A percentile compares a stretch with the other conserved stretches of the same genome.
These are phyloP conservation scores for Thamnaconus septentrionalis DNA, from an alignment of 2,113 vertebrate species.

Conservation along the genomic window DNA sequence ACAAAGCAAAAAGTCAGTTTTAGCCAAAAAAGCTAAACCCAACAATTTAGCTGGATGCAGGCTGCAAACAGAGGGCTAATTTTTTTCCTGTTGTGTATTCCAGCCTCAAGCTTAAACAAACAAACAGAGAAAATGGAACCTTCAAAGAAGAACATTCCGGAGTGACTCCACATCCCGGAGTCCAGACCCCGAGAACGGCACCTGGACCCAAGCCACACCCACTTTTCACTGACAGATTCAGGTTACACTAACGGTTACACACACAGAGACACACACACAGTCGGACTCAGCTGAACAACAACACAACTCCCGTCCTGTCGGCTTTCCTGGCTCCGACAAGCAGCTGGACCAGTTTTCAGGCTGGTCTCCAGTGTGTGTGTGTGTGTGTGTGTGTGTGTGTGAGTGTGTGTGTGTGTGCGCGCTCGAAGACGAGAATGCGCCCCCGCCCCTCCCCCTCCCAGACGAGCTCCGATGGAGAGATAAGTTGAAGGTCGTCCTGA, in stretches of 20 bases:
- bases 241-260: conserved; percentile 2
- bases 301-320: conserved; percentile 19
- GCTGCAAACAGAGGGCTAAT: too few relatives aligned
- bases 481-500: conserved; percentile 76
- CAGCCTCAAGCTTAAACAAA: neutral
- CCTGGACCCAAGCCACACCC: conserved; percentile 16
- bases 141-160: neutral
- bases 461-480: conserved; percentile 76
- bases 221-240: conserved; percentile 5
- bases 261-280: conserved; percentile 9
- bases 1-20: too few relatives aligned
- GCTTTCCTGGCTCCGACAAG: conserved; percentile 22
- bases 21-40: too few relatives aligned
- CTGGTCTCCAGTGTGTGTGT: neutral
- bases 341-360: conserved; percentile 35
- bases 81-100: neutral
- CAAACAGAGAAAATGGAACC: too few relatives aligned
- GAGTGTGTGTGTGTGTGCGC: neutral
- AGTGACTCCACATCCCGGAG: conserved; percentile 14
- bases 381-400: conserved; percentile 6
- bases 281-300: conserved; percentile 13
- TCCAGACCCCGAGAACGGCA: conserved; percentile 17
- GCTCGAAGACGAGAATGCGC: neutral
- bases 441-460: conserved; percentile 21
- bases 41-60: too few relatives aligned